Evolutionary conservation across 2,113 vertebrate genomes (phyloP).

Genomic region (Python bivittatus): DNA sequence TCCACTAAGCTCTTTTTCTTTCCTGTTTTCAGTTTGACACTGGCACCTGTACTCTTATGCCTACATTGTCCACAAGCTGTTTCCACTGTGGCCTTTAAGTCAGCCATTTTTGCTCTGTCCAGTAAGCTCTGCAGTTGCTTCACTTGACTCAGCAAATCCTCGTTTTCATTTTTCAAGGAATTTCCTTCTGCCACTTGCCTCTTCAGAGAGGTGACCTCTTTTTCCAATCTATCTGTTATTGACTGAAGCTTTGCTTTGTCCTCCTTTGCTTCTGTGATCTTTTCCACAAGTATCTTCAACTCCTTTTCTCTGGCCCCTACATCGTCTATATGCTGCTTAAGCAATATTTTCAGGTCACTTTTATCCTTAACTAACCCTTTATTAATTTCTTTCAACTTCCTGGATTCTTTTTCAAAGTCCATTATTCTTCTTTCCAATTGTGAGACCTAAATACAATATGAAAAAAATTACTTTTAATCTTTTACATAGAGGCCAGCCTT

Average conservation of each 20-base stretch:
- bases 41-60: conserved; percentile 74
- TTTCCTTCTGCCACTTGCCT: conserved; percentile 72
- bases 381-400: conserved; percentile 78
- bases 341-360: conserved; percentile 73
- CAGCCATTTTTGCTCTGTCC: conserved; percentile 74
- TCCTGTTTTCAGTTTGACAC: conserved; percentile 83
- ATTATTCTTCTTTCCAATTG: conserved; percentile 79
- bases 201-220: conserved; percentile 71
- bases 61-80: conserved; percentile 58
- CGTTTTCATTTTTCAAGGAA: conserved; percentile 65
- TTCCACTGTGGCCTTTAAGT: conserved; percentile 52
- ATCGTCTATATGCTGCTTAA: conserved; percentile 72
- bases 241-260: conserved; percentile 67
- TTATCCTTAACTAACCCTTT: conserved; percentile 75
- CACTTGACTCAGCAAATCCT: conserved; percentile 73
- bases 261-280: conserved; percentile 69
- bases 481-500: conserved; percentile 21
- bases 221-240: conserved; percentile 73
- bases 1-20: conserved; percentile 76
- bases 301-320: conserved; percentile 68
- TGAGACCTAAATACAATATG: conserved; percentile 74
- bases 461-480: conserved; percentile 40
- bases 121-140: conserved; percentile 76
- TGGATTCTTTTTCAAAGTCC: conserved; percentile 77
- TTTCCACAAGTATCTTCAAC: conserved; percentile 62